Conservation (phyloP, 2,797 vertebrate species). For the Erpetoichthys calabaricus region DNA sequence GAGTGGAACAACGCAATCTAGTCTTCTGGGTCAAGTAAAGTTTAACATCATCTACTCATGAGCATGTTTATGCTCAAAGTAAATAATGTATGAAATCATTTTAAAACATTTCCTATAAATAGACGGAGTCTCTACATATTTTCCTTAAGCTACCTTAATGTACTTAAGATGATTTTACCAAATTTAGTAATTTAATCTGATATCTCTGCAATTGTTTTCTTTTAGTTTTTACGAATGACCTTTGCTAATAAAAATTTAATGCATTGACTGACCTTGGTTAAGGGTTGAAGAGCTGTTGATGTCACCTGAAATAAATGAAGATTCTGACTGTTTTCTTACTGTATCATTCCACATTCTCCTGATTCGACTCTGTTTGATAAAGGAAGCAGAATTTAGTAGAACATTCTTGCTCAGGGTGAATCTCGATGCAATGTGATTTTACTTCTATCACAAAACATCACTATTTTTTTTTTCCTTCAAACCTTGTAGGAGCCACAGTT, state of each 20-base stretch:
- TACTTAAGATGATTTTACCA: slow-evolving; percentile 32
- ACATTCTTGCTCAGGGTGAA: too few relatives aligned
- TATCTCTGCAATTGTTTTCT: slow-evolving; percentile 11
- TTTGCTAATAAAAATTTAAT: neutral
- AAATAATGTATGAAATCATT: slow-evolving; percentile 62
- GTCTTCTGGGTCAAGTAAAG: slow-evolving; percentile 59
- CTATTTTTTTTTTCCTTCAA: too few relatives aligned
- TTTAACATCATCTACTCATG: slow-evolving; percentile 74
- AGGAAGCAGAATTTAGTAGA: slow-evolving; percentile 37
- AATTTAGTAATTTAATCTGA: slow-evolving; percentile 34
- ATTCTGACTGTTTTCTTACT: slow-evolving; percentile 98
- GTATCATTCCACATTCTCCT: slow-evolving; percentile 99
- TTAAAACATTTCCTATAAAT: slow-evolving; percentile 42
- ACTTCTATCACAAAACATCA: too few relatives aligned
- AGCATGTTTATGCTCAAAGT: slow-evolving; percentile 68
- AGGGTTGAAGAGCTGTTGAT: slow-evolving; percentile 99
- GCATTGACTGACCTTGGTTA: slow-evolving; percentile 92
- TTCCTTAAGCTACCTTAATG: slow-evolving; percentile 35
- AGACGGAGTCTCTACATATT: slow-evolving; percentile 43
- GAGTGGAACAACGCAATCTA: slow-evolving; percentile 52
- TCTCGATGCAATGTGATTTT: too few relatives aligned
- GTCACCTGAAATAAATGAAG: slow-evolving; percentile 99
- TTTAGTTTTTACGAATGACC: slow-evolving; percentile 6
- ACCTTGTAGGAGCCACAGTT: too few relatives aligned
- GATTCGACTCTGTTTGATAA: slow-evolving; percentile 87